phyloP scores from a whole-genome alignment of 2,113 vertebrate species.

The Panthera tigris region DNA sequence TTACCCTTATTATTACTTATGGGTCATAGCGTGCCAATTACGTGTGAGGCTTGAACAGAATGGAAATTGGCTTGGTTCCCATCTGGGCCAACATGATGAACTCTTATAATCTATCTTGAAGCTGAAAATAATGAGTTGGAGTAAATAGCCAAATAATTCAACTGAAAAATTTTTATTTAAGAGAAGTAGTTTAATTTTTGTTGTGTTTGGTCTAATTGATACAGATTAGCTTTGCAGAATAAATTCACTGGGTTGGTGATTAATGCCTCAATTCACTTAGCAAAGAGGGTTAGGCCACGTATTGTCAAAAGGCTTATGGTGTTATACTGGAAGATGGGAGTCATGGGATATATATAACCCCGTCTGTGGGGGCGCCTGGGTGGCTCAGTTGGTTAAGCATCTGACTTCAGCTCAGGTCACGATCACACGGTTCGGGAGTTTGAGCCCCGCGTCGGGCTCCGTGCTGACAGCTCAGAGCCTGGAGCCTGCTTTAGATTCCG shows the following conservation, averaged over 20 bases:
- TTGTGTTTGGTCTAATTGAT: neutral
- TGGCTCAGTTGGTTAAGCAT: too few relatives aligned
- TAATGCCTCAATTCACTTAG: neutral
- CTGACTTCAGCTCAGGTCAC: too few relatives aligned
- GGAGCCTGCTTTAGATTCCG: too few relatives aligned
- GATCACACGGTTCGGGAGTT: too few relatives aligned
- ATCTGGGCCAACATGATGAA: neutral
- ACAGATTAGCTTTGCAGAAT: neutral
- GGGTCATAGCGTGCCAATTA: neutral
- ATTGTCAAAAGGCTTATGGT: neutral
- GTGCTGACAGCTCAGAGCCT: too few relatives aligned
- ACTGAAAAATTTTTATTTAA: neutral
- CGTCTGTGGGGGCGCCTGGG: neutral
- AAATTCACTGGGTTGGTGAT: neutral
- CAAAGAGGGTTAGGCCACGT: neutral
- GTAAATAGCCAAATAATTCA: neutral
- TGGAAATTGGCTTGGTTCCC: constrained; percentile 21
- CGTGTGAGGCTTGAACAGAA: neutral
- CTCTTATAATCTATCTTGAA: neutral
- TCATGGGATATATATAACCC: neutral
- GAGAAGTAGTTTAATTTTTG: neutral
- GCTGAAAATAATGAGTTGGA: neutral
- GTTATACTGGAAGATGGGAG: neutral
- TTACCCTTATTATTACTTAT: neutral
- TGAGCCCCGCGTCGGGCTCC: too few relatives aligned